Conservation (phyloP, 1,140 invertebrate species). For the Drosophila guanche region DNA sequence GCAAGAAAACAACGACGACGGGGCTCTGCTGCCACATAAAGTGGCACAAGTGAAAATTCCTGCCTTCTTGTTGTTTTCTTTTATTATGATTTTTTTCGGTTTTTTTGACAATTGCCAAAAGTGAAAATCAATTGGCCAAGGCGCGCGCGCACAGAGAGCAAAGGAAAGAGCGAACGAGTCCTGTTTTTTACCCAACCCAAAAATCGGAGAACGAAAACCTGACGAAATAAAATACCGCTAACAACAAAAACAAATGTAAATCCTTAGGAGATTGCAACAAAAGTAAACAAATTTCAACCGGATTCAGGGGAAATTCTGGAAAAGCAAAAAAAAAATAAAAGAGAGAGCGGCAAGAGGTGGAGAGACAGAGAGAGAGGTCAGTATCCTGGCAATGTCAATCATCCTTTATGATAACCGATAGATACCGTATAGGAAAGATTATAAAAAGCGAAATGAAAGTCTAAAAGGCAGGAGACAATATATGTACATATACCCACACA, state of each 20-base stretch:
- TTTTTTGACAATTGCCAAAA: constrained; percentile 70
- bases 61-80: constrained; percentile 49
- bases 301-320: constrained; percentile 23
- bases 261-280: constrained; percentile 25
- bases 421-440: constrained; percentile 2
- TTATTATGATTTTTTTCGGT: constrained; percentile 52
- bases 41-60: constrained; percentile 82
- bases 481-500: too few relatives aligned
- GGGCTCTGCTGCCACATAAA: constrained; percentile 44
- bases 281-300: constrained; percentile 73
- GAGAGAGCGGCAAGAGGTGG: constrained; percentile 38
- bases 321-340: constrained; percentile 13
- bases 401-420: constrained; percentile 1
- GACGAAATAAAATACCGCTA: constrained; percentile 53
- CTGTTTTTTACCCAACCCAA: constrained; percentile 56
- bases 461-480: too few relatives aligned
- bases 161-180: constrained; percentile 30
- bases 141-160: constrained; percentile 59
- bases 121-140: constrained; percentile 77
- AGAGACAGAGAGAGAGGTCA: constrained; percentile 47
- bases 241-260: constrained; percentile 35
- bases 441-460: too few relatives aligned
- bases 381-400: constrained; percentile 27
- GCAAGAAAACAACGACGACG: constrained; percentile 39
- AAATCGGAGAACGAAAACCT: constrained; percentile 55